A percentile compares a stretch with the other conserved stretches of the same genome.
Conservation (phyloP, 2,113 vertebrate species). For the Proteles cristata region DNA sequence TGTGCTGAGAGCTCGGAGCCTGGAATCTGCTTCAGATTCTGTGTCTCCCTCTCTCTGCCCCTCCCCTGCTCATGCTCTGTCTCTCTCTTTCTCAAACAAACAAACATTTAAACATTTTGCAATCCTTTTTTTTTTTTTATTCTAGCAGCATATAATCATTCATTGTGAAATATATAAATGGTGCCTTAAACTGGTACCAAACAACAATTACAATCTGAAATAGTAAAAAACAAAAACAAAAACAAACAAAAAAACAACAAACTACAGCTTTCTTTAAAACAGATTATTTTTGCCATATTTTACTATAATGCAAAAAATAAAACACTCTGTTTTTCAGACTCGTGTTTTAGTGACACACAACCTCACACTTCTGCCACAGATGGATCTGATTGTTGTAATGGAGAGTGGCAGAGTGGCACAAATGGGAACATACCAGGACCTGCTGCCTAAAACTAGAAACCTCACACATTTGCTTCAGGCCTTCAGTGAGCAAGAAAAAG, state of each 20-base stretch:
- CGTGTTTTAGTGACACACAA: conserved; percentile 81
- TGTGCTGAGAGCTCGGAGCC: too few relatives aligned
- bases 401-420: conserved; percentile 73
- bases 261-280: background rate
- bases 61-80: too few relatives aligned
- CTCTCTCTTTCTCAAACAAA: too few relatives aligned
- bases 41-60: too few relatives aligned
- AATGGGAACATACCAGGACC: conserved; percentile 74
- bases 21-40: too few relatives aligned
- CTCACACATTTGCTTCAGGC: conserved; percentile 71
- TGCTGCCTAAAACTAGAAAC: conserved; percentile 62
- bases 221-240: background rate
- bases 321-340: conserved; percentile 76
- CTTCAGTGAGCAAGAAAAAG: conserved; percentile 43
- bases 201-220: background rate
- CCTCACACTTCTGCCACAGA: conserved; percentile 67
- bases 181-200: background rate
- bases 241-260: background rate
- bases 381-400: conserved; percentile 77
- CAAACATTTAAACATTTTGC: background rate
- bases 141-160: background rate
- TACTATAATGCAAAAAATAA: conserved; percentile 25
- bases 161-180: background rate
- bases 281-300: background rate
- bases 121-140: background rate